A percentile compares a stretch with the other conserved stretches of the same genome.
phyloP scores from a whole-genome alignment of 1,140 invertebrate species.

The Drosophila eugracilis region DNA sequence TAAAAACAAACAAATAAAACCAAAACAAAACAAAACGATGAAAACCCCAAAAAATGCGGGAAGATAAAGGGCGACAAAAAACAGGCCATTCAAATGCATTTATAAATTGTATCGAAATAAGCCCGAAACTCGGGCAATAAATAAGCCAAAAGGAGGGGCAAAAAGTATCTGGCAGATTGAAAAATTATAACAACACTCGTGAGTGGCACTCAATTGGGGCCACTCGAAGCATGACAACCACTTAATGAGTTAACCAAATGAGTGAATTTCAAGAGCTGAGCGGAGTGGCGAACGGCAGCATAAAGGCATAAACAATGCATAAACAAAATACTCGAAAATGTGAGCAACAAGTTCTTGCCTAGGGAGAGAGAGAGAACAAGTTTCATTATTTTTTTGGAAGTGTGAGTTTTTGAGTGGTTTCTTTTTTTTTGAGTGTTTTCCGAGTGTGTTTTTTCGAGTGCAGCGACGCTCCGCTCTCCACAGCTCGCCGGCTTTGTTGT shows the following conservation, averaged over 20 bases:
- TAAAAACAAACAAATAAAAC: slow-evolving; percentile 51
- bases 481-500: slow-evolving; percentile 56
- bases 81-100: slow-evolving; percentile 63
- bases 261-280: slow-evolving; percentile 26
- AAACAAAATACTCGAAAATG: slow-evolving; percentile 53
- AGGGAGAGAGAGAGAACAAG: slow-evolving; percentile 72
- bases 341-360: slow-evolving; percentile 66
- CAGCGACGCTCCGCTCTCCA: slow-evolving; percentile 38
- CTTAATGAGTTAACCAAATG: slow-evolving; percentile 47
- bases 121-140: slow-evolving; percentile 61
- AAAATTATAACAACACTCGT: slow-evolving; percentile 75
- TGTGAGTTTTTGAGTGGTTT: slow-evolving; percentile 22
- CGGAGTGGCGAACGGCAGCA: slow-evolving; percentile 21
- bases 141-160: slow-evolving; percentile 45
- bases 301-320: slow-evolving; percentile 42
- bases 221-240: slow-evolving; percentile 60
- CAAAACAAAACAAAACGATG: slow-evolving; percentile 17
- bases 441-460: slow-evolving; percentile 55
- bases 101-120: slow-evolving; percentile 65
- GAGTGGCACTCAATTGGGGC: slow-evolving; percentile 69
- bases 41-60: slow-evolving; percentile 54
- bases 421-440: slow-evolving; percentile 10
- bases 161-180: slow-evolving; percentile 67
- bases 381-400: slow-evolving; percentile 63
- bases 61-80: slow-evolving; percentile 56